Evolutionary conservation across 2,888 invertebrate species (phyloP), one percentile per base, ranked within the genome.

Genomic region (Ypsolopha scabrella): DNA sequence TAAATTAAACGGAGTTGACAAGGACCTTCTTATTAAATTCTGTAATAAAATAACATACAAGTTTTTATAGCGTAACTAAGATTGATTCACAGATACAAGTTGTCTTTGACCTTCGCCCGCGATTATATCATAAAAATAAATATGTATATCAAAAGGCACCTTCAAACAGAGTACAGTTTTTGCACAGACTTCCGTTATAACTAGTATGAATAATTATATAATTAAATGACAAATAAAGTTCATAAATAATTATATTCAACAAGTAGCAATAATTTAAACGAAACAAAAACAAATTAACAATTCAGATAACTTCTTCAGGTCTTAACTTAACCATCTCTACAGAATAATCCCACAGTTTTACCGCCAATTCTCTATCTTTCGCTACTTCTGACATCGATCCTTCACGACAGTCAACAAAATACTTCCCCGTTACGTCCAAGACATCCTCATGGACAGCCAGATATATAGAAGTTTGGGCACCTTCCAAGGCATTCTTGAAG

Each of bases 391-490:
- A 89, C 57, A 93, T 77, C 0, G 75, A 74, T 1, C 81, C 77
- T 67, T 92, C 91, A 66, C 87, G 88, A 64, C 95, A 95, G 60
- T 96, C 95, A 64, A 90, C 88, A 60, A 90, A 95, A 66, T 95
- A 95, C 72, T 91, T 91, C 34, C 95, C 95, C 10, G 86, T 88
- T 0, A 91, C 87, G 48, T 89, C 88, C 53, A 90, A 89, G 2
- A 94, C 87, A 51, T 95, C 93, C 48, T 93, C 92, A 0, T 94
- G 90, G 0, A 93, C 90, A 0, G 94, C 93, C 54, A 94, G 67
- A 60, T 91, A 89, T 38, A 95, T 88, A 0, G 90, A 89, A 0
- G 95, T 95, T 68, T 95, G 95, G 0, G 94, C 93, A 0, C 95
- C 96, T 67, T 95, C 93, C 52, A 89, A 86, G 0, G 92, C 88